Evolutionary conservation across 23 tunicate genomes (phyloP).

Genomic region (Halocynthia roretzi): DNA sequence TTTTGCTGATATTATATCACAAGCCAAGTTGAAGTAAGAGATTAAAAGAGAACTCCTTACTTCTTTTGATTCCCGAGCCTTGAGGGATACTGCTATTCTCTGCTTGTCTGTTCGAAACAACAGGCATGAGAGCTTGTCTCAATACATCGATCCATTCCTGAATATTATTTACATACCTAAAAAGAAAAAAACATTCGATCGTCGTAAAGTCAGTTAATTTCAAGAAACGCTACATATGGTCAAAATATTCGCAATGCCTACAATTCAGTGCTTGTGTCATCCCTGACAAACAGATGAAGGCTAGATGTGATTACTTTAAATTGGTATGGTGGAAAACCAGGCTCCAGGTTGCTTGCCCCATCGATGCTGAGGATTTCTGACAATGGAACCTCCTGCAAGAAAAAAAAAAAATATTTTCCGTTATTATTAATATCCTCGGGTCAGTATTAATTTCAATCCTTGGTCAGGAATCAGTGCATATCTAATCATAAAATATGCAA

Average conservation of each 20-base stretch:
- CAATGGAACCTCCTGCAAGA: conserved; percentile 64
- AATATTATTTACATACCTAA: conserved; percentile 12
- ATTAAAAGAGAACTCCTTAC: conserved; percentile 22
- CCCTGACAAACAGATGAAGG: conserved; percentile 61
- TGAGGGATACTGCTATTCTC: conserved; percentile 3
- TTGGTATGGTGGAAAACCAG: conserved; percentile 41
- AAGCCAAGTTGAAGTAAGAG: not conserved
- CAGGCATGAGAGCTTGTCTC: conserved; percentile 80
- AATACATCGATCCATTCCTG: conserved; percentile 66
- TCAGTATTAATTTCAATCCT: too few relatives aligned
- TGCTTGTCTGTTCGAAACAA: conserved; percentile 28
- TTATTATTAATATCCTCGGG: too few relatives aligned
- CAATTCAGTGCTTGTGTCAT: conserved; percentile 38
- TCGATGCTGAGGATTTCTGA: conserved; percentile 75
- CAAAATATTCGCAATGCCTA: not conserved
- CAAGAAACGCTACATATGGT: not conserved
- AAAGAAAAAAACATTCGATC: not conserved
- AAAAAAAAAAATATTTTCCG: not conserved
- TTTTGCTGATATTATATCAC: not conserved
- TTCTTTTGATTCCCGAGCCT: conserved; percentile 49
- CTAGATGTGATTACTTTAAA: conserved; percentile 69
- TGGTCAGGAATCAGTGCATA: too few relatives aligned
- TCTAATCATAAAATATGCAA: too few relatives aligned
- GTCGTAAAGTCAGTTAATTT: not conserved
- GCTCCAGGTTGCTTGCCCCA: conserved; percentile 30